Percentiles rank a stretch among this genome's conserved stretches.
phyloP scores from a whole-genome alignment of 2,888 invertebrate species.

The Onchidella celtica region DNA sequence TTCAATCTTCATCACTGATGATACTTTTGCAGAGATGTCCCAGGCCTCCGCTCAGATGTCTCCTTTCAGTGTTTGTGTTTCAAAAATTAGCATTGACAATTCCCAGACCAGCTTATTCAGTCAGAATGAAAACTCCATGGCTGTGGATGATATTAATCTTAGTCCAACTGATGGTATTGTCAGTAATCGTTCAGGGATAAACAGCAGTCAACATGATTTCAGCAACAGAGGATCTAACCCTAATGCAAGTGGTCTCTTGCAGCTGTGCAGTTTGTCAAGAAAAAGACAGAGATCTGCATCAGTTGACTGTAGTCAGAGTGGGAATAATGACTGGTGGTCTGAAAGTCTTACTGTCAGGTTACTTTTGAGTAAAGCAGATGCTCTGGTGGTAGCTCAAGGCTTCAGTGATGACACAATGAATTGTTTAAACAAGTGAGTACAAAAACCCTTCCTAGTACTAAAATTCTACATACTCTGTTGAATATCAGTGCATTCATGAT shows the following conservation, averaged over 20 bases:
- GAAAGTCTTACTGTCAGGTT: conserved; percentile 23
- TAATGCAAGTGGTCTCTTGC: not conserved
- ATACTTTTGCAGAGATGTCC: not conserved
- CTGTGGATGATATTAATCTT: not conserved
- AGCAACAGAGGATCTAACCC: not conserved
- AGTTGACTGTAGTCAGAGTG: not conserved
- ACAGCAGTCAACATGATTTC: not conserved
- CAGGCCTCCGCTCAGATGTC: not conserved
- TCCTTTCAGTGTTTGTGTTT: not conserved
- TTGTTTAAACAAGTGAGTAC: conserved; percentile 5
- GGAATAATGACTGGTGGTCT: conserved; percentile 6
- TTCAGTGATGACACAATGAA: conserved; percentile 34
- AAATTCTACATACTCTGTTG: too few species aligned
- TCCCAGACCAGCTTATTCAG: conserved; percentile 28
- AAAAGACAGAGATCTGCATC: conserved; percentile 17
- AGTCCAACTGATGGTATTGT: not conserved
- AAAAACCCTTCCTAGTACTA: too few species aligned
- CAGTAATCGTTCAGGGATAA: not conserved
- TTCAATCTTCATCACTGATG: not conserved
- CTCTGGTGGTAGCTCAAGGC: conserved; percentile 41
- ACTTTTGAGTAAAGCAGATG: conserved; percentile 39
- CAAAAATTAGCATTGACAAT: not conserved
- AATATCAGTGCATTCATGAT: too few species aligned
- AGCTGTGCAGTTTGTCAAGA: conserved; percentile 19
- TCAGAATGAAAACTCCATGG: not conserved